These are phyloP conservation scores for Ametastegia equiseti DNA, from an alignment of 2,888 invertebrate species.

Conservation along the genomic window DNA sequence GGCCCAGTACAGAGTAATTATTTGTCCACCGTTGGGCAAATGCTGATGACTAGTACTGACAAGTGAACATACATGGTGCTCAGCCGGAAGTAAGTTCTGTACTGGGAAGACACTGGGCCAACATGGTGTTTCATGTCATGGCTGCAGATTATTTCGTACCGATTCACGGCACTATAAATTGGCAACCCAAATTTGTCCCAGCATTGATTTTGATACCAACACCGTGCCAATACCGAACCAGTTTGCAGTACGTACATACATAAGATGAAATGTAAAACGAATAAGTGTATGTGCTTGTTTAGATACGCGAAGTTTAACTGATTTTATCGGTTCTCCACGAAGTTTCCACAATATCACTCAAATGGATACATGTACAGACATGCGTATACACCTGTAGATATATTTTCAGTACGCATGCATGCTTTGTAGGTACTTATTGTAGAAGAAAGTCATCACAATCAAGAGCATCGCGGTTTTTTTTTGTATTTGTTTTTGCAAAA, in stretches of 20 bases:
- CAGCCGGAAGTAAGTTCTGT: too few species aligned
- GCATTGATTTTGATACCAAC: too few species aligned
- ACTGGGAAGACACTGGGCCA: too few species aligned
- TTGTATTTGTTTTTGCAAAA: background rate
- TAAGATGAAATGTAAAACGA: background rate
- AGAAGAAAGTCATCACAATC: conserved; percentile 30
- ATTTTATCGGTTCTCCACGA: conserved; percentile 20
- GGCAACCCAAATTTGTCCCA: too few species aligned
- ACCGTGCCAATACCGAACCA: too few species aligned
- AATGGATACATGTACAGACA: background rate
- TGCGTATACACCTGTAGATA: background rate
- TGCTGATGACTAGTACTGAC: too few species aligned
- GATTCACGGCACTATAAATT: too few species aligned
- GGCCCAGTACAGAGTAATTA: too few species aligned
- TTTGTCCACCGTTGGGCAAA: too few species aligned
- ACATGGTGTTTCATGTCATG: too few species aligned
- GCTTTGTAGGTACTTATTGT: background rate
- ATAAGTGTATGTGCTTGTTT: conserved; percentile 32
- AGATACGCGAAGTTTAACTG: conserved; percentile 33
- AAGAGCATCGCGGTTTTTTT: background rate
- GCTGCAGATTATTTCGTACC: too few species aligned
- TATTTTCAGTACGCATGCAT: background rate
- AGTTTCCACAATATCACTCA: background rate
- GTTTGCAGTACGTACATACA: background rate
- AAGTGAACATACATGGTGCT: too few species aligned